phyloP scores from a whole-genome alignment of 2,797 vertebrate genomes.

The Kryptopterus vitreolus region DNA sequence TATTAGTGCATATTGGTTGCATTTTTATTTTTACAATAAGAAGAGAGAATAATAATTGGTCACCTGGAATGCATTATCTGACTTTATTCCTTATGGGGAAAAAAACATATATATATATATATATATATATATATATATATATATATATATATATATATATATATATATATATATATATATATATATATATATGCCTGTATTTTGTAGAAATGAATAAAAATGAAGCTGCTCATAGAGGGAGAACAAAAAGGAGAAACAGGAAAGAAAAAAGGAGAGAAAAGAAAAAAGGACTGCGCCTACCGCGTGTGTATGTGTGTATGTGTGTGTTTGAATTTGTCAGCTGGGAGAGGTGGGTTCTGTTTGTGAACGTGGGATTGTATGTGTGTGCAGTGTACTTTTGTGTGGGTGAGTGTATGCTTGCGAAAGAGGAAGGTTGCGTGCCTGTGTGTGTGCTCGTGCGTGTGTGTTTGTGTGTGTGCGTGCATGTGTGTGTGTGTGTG shows the following conservation, averaged over 20 bases:
- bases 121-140: not conserved
- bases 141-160: not conserved
- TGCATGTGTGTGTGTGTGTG: not conserved
- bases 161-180: not conserved
- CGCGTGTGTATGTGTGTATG: not conserved
- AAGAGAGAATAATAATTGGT: no score
- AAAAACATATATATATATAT: not conserved
- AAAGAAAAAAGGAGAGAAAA: not conserved
- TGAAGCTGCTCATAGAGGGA: conserved; percentile 1
- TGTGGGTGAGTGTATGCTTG: conserved; percentile 2
- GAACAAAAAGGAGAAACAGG: not conserved
- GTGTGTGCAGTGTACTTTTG: not conserved
- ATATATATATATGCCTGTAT: not conserved
- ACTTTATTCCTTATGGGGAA: no score
- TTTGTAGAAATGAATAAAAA: conserved; percentile 13
- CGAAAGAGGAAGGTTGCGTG: not conserved
- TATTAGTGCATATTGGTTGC: no score
- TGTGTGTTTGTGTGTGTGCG: not conserved
- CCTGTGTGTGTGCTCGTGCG: not conserved
- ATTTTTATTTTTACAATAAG: no score
- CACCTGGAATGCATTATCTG: no score
- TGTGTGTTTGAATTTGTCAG: conserved; percentile 19
- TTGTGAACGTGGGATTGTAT: not conserved
- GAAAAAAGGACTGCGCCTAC: not conserved
- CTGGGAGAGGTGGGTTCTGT: not conserved